These are phyloP conservation scores for Lipophrys pholis DNA, from an alignment of 2,113 vertebrate genomes.

Conservation along the genomic window DNA sequence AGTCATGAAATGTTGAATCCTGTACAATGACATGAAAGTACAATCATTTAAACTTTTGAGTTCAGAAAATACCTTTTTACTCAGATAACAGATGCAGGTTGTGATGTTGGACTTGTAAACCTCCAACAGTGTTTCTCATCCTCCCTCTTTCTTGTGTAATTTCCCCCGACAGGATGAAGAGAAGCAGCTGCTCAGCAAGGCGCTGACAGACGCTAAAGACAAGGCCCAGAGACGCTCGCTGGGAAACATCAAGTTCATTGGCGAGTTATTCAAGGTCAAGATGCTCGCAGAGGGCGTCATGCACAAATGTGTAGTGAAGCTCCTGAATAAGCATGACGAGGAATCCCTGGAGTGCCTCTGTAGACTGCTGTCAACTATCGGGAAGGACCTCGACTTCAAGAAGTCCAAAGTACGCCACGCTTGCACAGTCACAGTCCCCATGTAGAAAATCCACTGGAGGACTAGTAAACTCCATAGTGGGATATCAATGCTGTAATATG, in stretches of 20 bases:
- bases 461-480: no score
- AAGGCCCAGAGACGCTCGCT: conserved; percentile 92
- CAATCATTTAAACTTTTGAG: no score
- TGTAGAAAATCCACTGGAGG: no score
- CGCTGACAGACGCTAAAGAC: conserved; percentile 89
- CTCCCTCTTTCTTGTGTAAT: background rate
- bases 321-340: conserved; percentile 96
- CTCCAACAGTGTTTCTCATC: no score
- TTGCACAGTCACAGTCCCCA: no score
- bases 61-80: no score
- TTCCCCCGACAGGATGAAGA: conserved; percentile 85
- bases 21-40: no score
- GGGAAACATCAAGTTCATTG: conserved; percentile 98
- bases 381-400: conserved; percentile 98
- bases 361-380: conserved; percentile 94
- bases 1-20: background rate
- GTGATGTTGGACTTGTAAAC: background rate
- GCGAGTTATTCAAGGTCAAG: conserved; percentile 97
- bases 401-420: conserved; percentile 88
- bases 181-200: conserved; percentile 90
- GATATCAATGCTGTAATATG: no score
- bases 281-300: conserved; percentile 98
- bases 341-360: conserved; percentile 98
- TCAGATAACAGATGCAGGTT: no score
- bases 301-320: conserved; percentile 98